Evolutionary conservation across 2,888 invertebrate species (phyloP), one percentile per base, ranked within the genome.

Genomic region (Oscheius myriophilus): DNA sequence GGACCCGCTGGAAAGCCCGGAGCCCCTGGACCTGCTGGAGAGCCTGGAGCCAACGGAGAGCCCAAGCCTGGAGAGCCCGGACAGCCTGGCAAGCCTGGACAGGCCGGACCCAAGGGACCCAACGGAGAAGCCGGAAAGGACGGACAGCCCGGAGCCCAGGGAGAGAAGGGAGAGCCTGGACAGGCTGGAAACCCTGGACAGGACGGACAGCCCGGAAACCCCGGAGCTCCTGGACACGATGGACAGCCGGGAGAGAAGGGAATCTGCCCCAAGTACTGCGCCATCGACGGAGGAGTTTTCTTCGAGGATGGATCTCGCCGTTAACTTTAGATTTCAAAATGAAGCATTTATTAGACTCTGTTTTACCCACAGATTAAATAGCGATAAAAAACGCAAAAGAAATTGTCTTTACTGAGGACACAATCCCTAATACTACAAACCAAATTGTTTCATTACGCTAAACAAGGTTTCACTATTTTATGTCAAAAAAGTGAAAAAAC

Each of bases 241-340:
- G 62, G 63, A 68, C 41, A 52, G 16, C 43, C 45, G 25, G 78
- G 78, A 76, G 78, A 78, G 75, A 76, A 75, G 72, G 78, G 78
- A 57, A 78, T 78, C 76, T 80, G 80, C 67, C 78, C 80, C 70
- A 80, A 80, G 68, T 78, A 78, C 65, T 78, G 78, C 67, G 78
- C 78, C 61, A 62, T 78, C 67, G 78, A 78, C 66, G 78, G 78
- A 69, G 78, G 78, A 77, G 84, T 84, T 72, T 84, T 84, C 83
- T 84, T 84, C 83, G 84, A 84, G 75, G 84, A 84, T 72, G 84
- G 84, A 75, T 84, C 82, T 59, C 78, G 81, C 52, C 81, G 81
- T 72, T 80, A 77, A 78, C 14, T 25, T 54, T 12, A 16, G 2
- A 33, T 25, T 16, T 7, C 7, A n/a, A 33, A 54, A 52, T 54